phyloP scores from a whole-genome alignment of 2,113 vertebrate genomes.

The Phycodurus eques region DNA sequence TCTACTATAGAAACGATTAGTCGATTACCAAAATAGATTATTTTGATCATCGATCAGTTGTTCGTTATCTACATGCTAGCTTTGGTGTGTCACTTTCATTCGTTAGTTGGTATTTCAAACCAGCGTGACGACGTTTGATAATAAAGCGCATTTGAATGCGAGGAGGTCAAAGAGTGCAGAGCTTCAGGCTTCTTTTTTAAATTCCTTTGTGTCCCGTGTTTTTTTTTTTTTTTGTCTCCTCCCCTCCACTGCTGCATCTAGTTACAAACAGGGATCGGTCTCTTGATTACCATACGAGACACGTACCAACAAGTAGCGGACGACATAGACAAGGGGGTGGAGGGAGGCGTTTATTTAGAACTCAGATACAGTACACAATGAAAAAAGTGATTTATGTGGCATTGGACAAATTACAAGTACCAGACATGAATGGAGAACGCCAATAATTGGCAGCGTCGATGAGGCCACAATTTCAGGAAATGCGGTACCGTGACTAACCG shows the following conservation, averaged over 20 bases:
- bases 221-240: not conserved
- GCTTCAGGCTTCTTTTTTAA: not conserved
- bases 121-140: not conserved
- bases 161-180: not conserved
- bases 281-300: constrained; percentile 23
- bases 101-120: not conserved
- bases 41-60: no score
- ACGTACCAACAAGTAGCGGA: constrained; percentile 12
- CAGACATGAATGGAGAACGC: not conserved
- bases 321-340: not conserved
- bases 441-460: not conserved
- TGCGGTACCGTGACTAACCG: no score
- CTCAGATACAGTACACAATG: not conserved
- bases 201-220: not conserved
- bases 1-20: no score
- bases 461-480: not conserved
- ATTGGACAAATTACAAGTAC: not conserved
- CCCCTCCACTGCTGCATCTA: not conserved
- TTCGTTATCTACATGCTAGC: not conserved
- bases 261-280: constrained; percentile 14
- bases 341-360: not conserved
- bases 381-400: not conserved
- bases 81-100: not conserved
- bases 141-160: not conserved
- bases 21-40: no score